Evolutionary conservation across 2,797 vertebrate species (phyloP).

Genomic region (Tarsius wallacei): DNA sequence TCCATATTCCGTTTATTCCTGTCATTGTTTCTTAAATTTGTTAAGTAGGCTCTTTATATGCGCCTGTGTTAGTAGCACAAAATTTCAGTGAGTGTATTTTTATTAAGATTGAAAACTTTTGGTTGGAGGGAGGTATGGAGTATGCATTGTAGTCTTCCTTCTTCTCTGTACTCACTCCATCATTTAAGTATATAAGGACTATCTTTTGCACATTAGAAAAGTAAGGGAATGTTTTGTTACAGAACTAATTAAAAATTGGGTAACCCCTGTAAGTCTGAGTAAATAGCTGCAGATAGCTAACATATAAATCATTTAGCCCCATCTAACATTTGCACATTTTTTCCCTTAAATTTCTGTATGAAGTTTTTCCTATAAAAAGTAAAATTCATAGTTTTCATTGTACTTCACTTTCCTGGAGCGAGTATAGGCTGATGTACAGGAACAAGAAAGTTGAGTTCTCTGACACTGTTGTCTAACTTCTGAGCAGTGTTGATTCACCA

Average conservation of each 20-base stretch:
- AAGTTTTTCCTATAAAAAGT: background rate
- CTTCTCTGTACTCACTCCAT: background rate
- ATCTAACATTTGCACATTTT: background rate
- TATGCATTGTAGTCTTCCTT: background rate
- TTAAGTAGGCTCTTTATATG: background rate
- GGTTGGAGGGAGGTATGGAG: background rate
- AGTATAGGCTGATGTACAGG: background rate
- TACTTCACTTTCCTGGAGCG: background rate
- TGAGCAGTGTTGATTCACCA: background rate
- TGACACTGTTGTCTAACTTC: background rate
- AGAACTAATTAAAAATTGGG: background rate
- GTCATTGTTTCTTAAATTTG: background rate
- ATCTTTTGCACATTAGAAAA: background rate
- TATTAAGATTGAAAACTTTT: slow-evolving; percentile 50
- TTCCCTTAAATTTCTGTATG: background rate
- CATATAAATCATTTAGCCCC: too few species aligned
- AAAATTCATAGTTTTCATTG: background rate
- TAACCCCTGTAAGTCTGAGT: background rate
- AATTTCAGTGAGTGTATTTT: background rate
- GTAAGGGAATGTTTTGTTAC: background rate
- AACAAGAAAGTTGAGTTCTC: background rate
- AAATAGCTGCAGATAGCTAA: too few species aligned
- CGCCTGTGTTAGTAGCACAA: background rate
- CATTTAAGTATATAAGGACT: background rate
- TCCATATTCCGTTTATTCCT: background rate